Base-by-base conservation (phyloP, 2,888 invertebrate genomes). In the Lithophane semibrunnea region DNA sequence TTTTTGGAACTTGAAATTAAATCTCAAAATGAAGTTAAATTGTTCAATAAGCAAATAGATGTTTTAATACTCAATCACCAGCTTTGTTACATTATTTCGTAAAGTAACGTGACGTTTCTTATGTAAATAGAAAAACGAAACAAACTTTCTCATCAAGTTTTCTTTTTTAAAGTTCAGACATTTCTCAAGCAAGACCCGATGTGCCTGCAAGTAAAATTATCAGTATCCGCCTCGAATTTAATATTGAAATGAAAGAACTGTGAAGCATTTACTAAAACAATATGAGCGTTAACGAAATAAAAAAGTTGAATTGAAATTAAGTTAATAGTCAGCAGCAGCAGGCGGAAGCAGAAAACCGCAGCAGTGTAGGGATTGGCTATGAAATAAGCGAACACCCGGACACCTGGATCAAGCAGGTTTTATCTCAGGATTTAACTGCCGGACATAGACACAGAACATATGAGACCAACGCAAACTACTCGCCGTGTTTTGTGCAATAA, bases 221-320 rank as follows among this genome's bases (percentile, higher is more conserved):
- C 21, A 78, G 60, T 80, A 58, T 58, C 60, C 60, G n/a, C n/a
- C 7, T 71, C 68, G 58, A 83, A 75, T 88, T 81, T 65, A 79
- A 84, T 78, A 82, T 80, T 79, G 88, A 88, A 88, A 89, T 78
- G 88, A 88, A 88, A 89, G 82, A 90, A 88, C 87, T 88, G 89
- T 88, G 83, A 90, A 92, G 89, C 87, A 90, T 91, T 90, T 85
- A 86, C 83, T 90, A 84, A 88, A 91, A 92, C 91, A 93, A 92
- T 92, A 89, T 86, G 88, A 86, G 84, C 89, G 90, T 90, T 94
- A 93, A 93, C 90, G 92, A 93, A 92, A 94, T 92, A 93, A 94
- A 93, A 94, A 93, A 90, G 91, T 92, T 89, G 91, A 91, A 92
- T 92, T 91, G 90, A 92, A 94, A 94, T 94, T 94, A 94, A 94